Evolutionary conservation across 2,797 vertebrate genomes (phyloP).

Genomic region (Okamejei kenojei): DNA sequence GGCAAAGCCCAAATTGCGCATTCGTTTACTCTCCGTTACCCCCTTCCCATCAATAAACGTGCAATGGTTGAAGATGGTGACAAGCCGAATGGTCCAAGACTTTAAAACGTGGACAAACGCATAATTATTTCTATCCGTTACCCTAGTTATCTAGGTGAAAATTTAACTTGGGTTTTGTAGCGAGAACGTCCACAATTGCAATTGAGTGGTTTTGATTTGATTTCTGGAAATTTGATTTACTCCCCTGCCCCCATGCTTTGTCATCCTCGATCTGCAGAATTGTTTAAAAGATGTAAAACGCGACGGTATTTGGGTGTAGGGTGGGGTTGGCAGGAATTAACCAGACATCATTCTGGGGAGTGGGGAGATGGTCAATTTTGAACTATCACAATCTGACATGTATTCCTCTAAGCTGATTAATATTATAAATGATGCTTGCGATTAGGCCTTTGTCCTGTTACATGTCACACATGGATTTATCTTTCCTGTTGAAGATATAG

Average conservation of each 20-base stretch:
- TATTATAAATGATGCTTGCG: not conserved
- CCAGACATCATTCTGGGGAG: no score
- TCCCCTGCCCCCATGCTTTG: no score
- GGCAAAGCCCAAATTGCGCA: constrained; percentile 6
- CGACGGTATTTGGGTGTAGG: no score
- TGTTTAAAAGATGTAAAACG: no score
- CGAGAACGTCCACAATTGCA: not conserved
- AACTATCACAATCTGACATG: no score
- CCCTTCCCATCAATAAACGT: not conserved
- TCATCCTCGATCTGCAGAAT: no score
- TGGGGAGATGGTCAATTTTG: no score
- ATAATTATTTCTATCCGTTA: not conserved
- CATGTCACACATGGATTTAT: not conserved
- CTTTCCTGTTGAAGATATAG: not conserved
- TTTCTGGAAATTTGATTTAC: not conserved
- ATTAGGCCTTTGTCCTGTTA: not conserved
- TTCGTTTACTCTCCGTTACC: no score
- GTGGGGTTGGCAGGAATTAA: no score
- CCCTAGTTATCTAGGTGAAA: not conserved
- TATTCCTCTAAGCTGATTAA: not conserved
- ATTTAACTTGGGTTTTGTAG: not conserved
- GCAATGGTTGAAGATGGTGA: not conserved
- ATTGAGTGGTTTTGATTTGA: not conserved
- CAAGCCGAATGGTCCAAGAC: not conserved
- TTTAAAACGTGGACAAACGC: not conserved